phyloP scores from a whole-genome alignment of 2,797 vertebrate species.

The Pseudomugil tenellus region DNA sequence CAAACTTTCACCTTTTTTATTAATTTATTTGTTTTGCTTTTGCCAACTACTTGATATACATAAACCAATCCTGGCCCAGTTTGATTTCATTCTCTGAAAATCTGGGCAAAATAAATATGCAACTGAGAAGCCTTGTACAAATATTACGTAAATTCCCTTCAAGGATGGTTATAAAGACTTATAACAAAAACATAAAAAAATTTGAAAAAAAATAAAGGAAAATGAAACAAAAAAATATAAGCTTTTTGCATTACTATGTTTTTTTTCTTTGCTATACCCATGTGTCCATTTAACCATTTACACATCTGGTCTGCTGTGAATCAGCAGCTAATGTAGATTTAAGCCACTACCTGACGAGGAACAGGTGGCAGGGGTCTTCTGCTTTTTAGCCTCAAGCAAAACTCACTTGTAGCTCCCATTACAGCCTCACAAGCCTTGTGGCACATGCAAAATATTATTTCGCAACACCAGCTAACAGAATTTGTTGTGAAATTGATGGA shows the following conservation, averaged over 20 bases:
- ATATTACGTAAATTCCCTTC: too few relatives aligned
- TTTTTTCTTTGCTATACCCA: neutral
- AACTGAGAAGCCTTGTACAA: too few relatives aligned
- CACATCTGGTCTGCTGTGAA: neutral
- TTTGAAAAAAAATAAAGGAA: too few relatives aligned
- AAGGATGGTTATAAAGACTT: neutral
- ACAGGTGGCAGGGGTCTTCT: neutral
- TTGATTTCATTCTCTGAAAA: too few relatives aligned
- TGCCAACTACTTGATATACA: too few relatives aligned
- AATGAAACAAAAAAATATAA: neutral
- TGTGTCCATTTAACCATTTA: neutral
- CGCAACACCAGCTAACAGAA: neutral
- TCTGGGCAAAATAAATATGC: too few relatives aligned
- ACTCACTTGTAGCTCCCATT: neutral
- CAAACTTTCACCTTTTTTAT: too few relatives aligned
- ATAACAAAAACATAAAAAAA: neutral
- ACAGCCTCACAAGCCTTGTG: neutral
- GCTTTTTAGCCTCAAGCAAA: neutral
- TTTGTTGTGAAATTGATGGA: conserved; percentile 2
- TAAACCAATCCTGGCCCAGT: too few relatives aligned
- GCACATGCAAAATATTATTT: neutral
- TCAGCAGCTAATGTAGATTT: neutral
- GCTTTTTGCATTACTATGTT: neutral
- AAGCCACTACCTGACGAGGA: neutral
- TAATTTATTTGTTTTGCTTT: too few relatives aligned